Evolutionary conservation across 2,888 invertebrate species (phyloP).

Genomic region (Mimumesa dahlbomi): DNA sequence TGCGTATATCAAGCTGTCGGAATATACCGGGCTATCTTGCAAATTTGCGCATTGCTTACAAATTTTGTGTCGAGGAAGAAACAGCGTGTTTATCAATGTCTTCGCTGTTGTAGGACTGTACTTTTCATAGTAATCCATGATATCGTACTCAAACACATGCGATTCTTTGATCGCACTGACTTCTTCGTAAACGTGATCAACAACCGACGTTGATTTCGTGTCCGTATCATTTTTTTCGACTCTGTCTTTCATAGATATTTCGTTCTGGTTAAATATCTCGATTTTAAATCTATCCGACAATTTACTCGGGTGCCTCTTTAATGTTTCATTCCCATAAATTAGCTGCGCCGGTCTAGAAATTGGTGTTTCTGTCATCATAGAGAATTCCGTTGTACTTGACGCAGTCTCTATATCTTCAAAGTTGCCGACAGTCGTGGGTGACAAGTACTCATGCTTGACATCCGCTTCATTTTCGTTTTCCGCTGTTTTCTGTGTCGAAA

Average conservation of each 20-base stretch:
- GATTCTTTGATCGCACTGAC: conserved; percentile 46
- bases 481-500: background rate
- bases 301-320: conserved; percentile 15
- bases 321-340: conserved; percentile 22
- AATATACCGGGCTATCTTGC: conserved; percentile 71
- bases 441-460: conserved; percentile 21
- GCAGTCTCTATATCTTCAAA: conserved; percentile 31
- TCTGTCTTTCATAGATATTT: background rate
- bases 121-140: conserved; percentile 62
- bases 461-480: background rate
- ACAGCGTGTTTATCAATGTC: conserved; percentile 54
- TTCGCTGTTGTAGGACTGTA: conserved; percentile 56
- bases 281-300: conserved; percentile 4
- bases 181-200: conserved; percentile 70
- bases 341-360: conserved; percentile 38
- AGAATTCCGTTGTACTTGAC: conserved; percentile 25
- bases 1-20: conserved; percentile 72
- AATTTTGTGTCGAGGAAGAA: conserved; percentile 58
- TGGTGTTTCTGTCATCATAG: conserved; percentile 8
- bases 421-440: conserved; percentile 9
- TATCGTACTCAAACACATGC: conserved; percentile 52
- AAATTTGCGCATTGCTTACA: conserved; percentile 66
- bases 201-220: conserved; percentile 13
- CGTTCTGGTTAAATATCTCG: background rate
- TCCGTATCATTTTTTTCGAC: background rate